Evolutionary conservation across 2,888 invertebrate species (phyloP).

Genomic region (Anodontia alba): DNA sequence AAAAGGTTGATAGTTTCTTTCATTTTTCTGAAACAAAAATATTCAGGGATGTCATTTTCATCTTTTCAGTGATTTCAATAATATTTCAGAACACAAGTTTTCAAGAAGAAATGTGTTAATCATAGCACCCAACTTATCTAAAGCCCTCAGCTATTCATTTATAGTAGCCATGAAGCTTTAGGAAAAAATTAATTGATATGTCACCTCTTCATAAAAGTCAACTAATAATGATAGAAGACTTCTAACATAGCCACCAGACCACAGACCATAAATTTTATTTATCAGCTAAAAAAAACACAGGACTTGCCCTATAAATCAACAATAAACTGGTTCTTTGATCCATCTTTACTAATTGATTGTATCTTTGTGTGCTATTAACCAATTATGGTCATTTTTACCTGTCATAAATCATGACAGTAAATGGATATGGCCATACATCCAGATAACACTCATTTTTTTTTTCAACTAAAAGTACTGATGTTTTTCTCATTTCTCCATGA

Average conservation of each 20-base stretch:
- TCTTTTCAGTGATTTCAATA: no score
- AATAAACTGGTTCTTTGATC: not conserved
- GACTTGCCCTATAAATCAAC: not conserved
- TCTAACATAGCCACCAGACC: not conserved
- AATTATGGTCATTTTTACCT: slow-evolving; percentile 12
- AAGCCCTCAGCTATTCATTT: slow-evolving; percentile 3
- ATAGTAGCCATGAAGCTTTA: not conserved
- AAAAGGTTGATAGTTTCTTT: no score
- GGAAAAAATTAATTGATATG: slow-evolving; percentile 43
- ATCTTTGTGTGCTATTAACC: not conserved
- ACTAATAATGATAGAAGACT: not conserved
- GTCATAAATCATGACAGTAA: not conserved
- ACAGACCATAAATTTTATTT: not conserved
- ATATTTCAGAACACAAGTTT: no score
- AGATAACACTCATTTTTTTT: no score
- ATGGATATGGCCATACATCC: no score
- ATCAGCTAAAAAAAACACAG: not conserved
- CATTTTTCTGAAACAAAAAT: no score
- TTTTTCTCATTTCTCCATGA: no score
- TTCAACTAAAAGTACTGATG: no score
- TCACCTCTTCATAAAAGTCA: slow-evolving; percentile 28
- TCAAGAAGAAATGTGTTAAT: no score
- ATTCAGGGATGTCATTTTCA: no score
- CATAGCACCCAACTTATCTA: no score
- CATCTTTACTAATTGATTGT: slow-evolving; percentile 1